A percentile compares a stretch with the other conserved stretches of the same genome.
These are phyloP conservation scores for Nibea albiflora DNA, from an alignment of 2,113 vertebrate species.

Conservation along the genomic window DNA sequence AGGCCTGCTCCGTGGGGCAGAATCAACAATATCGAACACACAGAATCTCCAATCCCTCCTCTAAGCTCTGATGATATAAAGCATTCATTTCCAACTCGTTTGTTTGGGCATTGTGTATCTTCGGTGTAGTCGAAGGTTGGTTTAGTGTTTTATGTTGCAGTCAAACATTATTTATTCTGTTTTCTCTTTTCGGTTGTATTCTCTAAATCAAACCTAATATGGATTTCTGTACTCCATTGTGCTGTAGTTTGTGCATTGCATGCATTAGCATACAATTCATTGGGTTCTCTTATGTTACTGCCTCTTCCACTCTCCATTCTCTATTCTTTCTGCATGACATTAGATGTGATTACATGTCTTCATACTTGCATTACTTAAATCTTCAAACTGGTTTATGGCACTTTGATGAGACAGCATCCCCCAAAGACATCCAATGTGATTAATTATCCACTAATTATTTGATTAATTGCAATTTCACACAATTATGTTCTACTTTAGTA, in stretches of 20 bases:
- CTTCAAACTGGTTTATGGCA: slow-evolving; percentile 28
- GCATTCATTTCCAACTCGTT: slow-evolving; percentile 47
- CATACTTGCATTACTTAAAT: slow-evolving; percentile 8
- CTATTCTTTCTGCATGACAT: not conserved
- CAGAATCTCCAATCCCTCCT: slow-evolving; percentile 51
- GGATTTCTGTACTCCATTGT: not conserved
- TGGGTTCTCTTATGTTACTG: not conserved
- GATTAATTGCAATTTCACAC: slow-evolving; percentile 53
- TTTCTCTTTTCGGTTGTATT: slow-evolving; percentile 5
- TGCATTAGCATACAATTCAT: not conserved
- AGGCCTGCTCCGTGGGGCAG: slow-evolving; percentile 58
- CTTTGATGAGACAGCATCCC: slow-evolving; percentile 34
- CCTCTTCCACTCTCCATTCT: slow-evolving; percentile 1
- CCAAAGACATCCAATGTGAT: slow-evolving; percentile 23
- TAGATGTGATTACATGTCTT: slow-evolving; percentile 35
- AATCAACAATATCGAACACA: slow-evolving; percentile 70
- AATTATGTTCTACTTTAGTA: slow-evolving; percentile 43
- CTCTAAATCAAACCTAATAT: slow-evolving; percentile 24
- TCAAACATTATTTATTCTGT: slow-evolving; percentile 37
- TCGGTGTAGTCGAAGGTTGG: slow-evolving; percentile 26
- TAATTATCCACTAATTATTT: slow-evolving; percentile 42
- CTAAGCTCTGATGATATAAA: slow-evolving; percentile 67
- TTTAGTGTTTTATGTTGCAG: slow-evolving; percentile 26
- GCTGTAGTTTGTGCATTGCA: not conserved
- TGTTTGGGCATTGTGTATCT: slow-evolving; percentile 29